phyloP scores from a whole-genome alignment of 2,888 invertebrate species.

The Protodeltote pygarga region DNA sequence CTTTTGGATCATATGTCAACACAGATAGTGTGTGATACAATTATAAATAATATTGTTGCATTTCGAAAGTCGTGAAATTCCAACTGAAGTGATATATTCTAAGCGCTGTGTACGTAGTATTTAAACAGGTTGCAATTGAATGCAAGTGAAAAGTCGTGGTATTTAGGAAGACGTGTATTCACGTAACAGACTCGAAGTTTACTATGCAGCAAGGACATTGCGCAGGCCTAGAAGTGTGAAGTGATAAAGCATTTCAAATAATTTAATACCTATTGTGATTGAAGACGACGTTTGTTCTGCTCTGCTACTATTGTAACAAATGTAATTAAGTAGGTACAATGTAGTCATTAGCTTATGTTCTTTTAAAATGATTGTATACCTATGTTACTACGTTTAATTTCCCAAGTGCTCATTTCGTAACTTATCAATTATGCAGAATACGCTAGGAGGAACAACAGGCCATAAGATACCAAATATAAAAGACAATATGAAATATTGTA shows the following conservation, averaged over 20 bases:
- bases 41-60: constrained; percentile 7
- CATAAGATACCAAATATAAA: constrained; percentile 1
- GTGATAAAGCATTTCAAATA: too few species aligned
- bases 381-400: too few species aligned
- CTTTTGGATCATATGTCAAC: constrained; percentile 55
- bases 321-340: too few species aligned
- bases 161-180: constrained; percentile 31
- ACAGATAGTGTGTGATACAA: constrained; percentile 48
- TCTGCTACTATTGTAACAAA: too few species aligned
- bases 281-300: too few species aligned
- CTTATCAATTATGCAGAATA: background rate
- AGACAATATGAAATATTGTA: constrained; percentile 2
- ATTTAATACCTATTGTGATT: too few species aligned
- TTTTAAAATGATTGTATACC: too few species aligned
- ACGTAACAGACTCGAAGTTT: constrained; percentile 25
- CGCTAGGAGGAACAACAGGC: background rate
- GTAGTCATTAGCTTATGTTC: too few species aligned
- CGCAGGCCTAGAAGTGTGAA: too few species aligned
- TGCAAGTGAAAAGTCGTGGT: constrained; percentile 29
- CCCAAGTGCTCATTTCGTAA: too few species aligned
- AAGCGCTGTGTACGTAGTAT: constrained; percentile 17
- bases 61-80: constrained; percentile 12
- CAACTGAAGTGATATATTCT: constrained; percentile 26
- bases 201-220: constrained; percentile 12
- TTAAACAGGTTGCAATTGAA: constrained; percentile 26